phyloP scores from a whole-genome alignment of 2,113 vertebrate species.

The Psephotus haematonotus region DNA sequence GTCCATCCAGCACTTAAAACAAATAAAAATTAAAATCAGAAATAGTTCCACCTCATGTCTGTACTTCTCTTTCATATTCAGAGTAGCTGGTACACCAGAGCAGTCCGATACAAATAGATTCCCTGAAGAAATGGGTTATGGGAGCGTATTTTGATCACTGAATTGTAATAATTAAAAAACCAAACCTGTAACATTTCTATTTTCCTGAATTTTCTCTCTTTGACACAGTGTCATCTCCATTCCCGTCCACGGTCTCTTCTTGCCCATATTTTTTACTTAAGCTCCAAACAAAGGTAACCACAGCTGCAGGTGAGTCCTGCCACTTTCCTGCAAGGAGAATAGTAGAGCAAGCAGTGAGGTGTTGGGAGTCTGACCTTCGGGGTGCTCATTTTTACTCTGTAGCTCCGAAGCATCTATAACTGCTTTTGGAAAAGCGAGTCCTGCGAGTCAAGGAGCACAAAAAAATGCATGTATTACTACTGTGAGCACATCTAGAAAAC shows the following conservation, averaged over 20 bases:
- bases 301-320: neutral
- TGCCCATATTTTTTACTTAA: neutral
- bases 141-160: neutral
- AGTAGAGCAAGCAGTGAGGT: fast-evolving
- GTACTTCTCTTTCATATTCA: neutral
- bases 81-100: neutral
- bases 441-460: neutral
- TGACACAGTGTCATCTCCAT: neutral
- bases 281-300: neutral
- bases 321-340: neutral
- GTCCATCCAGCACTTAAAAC: neutral
- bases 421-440: neutral
- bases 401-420: fast-evolving
- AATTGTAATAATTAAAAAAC: neutral
- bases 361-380: neutral
- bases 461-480: neutral
- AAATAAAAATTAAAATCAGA: neutral
- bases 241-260: neutral
- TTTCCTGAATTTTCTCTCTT: neutral
- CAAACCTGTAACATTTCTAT: fast-evolving
- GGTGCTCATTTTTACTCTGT: fast-evolving
- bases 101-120: neutral
- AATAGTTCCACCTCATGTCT: neutral
- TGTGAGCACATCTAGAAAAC: fast-evolving
- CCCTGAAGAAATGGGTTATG: neutral